phyloP scores from a whole-genome alignment of 2,888 invertebrate genomes.

The Nomada ferruginata region DNA sequence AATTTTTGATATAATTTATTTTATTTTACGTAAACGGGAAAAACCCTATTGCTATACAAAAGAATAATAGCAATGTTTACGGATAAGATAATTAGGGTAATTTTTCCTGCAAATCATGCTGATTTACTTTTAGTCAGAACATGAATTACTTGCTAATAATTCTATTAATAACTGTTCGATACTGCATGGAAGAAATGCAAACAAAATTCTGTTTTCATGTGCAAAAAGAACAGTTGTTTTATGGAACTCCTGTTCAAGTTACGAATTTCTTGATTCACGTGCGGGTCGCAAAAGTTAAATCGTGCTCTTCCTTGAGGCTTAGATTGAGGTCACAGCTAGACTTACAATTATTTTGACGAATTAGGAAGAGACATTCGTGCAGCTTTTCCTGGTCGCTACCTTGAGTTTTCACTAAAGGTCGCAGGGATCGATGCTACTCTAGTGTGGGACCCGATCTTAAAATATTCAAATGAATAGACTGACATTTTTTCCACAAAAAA shows the following conservation, averaged over 20 bases:
- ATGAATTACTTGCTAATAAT: no score
- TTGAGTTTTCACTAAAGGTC: not conserved
- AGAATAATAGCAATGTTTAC: no score
- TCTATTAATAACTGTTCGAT: no score
- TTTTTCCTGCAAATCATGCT: no score
- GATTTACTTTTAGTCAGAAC: no score
- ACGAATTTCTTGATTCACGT: slow-evolving; percentile 19
- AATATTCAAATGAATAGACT: not conserved
- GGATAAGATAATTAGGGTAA: no score
- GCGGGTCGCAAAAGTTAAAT: slow-evolving; percentile 65
- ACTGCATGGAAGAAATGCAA: no score
- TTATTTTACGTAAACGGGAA: no score
- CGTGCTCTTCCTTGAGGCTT: slow-evolving; percentile 65
- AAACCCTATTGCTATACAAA: no score
- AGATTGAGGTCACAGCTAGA: slow-evolving; percentile 61
- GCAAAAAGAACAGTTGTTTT: not conserved
- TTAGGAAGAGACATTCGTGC: slow-evolving; percentile 33
- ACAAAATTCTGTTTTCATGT: not conserved
- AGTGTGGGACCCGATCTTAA: not conserved
- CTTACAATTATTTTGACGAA: slow-evolving; percentile 68
- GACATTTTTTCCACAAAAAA: not conserved
- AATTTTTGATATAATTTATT: no score
- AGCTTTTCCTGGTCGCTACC: slow-evolving; percentile 2
- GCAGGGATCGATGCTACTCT: not conserved
- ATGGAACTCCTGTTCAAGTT: not conserved